Evolutionary conservation across 2,888 invertebrate genomes (phyloP).

Genomic region (Cloeon dipterum): DNA sequence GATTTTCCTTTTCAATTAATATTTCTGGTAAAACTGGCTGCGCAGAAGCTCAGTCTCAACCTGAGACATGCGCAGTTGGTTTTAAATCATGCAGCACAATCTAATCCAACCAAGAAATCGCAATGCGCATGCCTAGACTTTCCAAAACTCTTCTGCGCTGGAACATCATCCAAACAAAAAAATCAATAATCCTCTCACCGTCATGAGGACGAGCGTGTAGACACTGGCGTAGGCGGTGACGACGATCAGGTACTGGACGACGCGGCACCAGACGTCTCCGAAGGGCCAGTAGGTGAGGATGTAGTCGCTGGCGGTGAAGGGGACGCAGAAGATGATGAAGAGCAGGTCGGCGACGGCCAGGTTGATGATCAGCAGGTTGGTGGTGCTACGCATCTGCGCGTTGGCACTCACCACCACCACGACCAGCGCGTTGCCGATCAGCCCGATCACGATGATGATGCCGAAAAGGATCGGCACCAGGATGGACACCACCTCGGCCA

Average conservation of each 20-base stretch:
- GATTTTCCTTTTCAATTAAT: too few relatives aligned
- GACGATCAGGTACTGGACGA: constrained; percentile 75
- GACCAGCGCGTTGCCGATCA: constrained; percentile 72
- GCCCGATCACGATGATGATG: constrained; percentile 63
- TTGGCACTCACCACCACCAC: constrained; percentile 72
- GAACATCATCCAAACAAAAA: too few relatives aligned
- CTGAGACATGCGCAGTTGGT: too few relatives aligned
- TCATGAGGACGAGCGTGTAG: constrained; percentile 85
- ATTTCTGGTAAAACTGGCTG: too few relatives aligned
- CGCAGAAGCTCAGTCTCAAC: too few relatives aligned
- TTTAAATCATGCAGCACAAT: too few relatives aligned
- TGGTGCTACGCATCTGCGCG: constrained; percentile 80
- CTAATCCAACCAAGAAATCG: too few relatives aligned
- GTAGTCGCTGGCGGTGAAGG: constrained; percentile 81
- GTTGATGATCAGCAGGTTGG: constrained; percentile 77
- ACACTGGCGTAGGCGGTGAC: constrained; percentile 86
- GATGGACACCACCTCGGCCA: constrained; percentile 30
- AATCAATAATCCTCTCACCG: too few relatives aligned
- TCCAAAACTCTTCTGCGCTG: too few relatives aligned
- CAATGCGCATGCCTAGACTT: too few relatives aligned
- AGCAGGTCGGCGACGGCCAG: constrained; percentile 73
- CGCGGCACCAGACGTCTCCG: constrained; percentile 72
- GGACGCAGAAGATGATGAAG: constrained; percentile 83
- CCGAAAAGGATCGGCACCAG: constrained; percentile 67
- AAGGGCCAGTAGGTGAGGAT: constrained; percentile 77